These are phyloP conservation scores for Chaenogobius annularis DNA, from an alignment of 2,113 vertebrate genomes.

Conservation along the genomic window DNA sequence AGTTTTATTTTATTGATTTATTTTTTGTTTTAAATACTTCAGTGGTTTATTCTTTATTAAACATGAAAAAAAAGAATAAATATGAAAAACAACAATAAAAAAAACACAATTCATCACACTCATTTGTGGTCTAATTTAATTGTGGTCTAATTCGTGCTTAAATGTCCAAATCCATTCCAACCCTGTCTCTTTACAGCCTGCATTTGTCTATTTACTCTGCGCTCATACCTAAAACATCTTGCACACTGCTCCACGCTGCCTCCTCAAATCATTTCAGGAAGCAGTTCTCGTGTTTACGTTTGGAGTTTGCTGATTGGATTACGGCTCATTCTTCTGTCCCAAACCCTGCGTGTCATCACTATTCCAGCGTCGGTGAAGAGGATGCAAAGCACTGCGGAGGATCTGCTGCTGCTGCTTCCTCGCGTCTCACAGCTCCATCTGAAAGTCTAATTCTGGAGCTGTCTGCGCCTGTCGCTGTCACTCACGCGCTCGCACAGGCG, in stretches of 20 bases:
- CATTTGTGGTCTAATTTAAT: too few species aligned
- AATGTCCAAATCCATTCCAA: background rate
- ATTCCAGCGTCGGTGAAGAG: conserved; percentile 29
- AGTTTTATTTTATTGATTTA: too few species aligned
- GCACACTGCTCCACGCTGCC: background rate
- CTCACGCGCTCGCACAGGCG: background rate
- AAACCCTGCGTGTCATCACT: conserved; percentile 56
- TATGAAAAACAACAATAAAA: background rate
- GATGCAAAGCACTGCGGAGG: conserved; percentile 50
- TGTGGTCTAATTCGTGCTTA: too few species aligned
- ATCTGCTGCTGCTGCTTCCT: conserved; percentile 21
- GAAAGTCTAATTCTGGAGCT: conserved; percentile 4
- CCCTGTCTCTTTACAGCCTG: background rate
- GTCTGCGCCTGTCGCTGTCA: conserved; percentile 27
- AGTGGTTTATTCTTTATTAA: too few species aligned
- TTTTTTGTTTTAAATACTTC: too few species aligned
- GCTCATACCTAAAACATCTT: conserved; percentile 11
- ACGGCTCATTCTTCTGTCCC: conserved; percentile 49
- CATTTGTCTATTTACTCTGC: conserved; percentile 3
- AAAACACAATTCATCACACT: too few species aligned
- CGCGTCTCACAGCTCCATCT: conserved; percentile 12
- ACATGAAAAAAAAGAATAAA: too few species aligned
- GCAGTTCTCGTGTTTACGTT: conserved; percentile 54
- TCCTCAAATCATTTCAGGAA: conserved; percentile 40
- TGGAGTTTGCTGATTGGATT: conserved; percentile 44